Percentiles rank a stretch among this genome's conserved stretches.
These are phyloP conservation scores for Pheosia gnoma DNA, from an alignment of 2,888 invertebrate genomes.

Conservation along the genomic window DNA sequence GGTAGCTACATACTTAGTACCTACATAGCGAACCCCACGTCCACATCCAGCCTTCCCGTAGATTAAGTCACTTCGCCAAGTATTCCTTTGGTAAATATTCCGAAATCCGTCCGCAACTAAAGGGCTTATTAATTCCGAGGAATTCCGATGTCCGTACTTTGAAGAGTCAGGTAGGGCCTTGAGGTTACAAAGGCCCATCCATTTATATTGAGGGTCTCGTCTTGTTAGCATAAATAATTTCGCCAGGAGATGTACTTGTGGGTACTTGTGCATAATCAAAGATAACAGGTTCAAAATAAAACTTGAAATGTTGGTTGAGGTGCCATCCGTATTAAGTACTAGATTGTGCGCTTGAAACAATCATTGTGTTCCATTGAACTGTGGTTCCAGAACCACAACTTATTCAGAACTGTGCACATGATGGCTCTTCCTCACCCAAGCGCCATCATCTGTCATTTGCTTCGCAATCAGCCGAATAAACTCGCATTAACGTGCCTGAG, in stretches of 20 bases:
- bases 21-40: constrained; percentile 18
- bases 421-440: no score
- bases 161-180: constrained; percentile 57
- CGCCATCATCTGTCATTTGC: no score
- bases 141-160: constrained; percentile 64
- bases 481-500: no score
- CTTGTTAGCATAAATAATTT: constrained; percentile 63
- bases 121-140: constrained; percentile 70
- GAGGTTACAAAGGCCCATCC: constrained; percentile 61
- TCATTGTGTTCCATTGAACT: no score
- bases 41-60: constrained; percentile 27
- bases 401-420: no score
- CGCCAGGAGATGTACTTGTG: constrained; percentile 40
- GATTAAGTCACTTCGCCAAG: constrained; percentile 52
- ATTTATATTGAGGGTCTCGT: constrained; percentile 57
- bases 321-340: no score
- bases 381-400: no score
- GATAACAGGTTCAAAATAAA: constrained; percentile 14
- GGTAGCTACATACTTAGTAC: constrained; percentile 4
- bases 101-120: constrained; percentile 53
- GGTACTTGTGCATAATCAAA: constrained; percentile 27
- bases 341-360: no score
- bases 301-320: background rate
- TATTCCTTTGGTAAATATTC: constrained; percentile 66
- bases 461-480: no score